Evolutionary conservation across 2,797 vertebrate genomes (phyloP).

Genomic region (Ataeniobius toweri): DNA sequence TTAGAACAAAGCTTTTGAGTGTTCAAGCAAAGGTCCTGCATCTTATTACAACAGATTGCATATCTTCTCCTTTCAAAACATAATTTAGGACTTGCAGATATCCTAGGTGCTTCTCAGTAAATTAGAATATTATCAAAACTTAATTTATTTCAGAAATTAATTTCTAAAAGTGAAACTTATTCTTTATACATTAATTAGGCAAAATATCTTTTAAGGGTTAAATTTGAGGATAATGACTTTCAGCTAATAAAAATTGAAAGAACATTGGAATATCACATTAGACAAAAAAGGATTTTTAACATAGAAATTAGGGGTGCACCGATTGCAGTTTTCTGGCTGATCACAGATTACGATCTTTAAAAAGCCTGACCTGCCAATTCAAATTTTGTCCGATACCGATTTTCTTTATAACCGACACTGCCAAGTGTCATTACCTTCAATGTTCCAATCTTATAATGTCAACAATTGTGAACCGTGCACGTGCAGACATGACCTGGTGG

Average conservation of each 20-base stretch:
- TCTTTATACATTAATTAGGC: neutral
- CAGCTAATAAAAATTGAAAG: neutral
- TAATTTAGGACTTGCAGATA: neutral
- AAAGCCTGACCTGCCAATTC: too few species aligned
- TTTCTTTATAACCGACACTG: too few species aligned
- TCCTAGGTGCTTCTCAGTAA: neutral
- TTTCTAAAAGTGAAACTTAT: neutral
- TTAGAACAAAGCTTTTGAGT: conserved; percentile 9
- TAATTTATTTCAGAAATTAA: neutral
- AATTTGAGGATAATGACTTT: neutral
- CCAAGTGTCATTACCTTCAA: too few species aligned
- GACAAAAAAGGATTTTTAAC: neutral
- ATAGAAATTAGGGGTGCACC: too few species aligned
- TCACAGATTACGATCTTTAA: too few species aligned
- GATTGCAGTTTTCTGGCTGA: too few species aligned
- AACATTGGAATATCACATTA: neutral
- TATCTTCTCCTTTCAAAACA: conserved; percentile 27
- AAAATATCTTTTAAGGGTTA: too few species aligned
- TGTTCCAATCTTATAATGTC: too few species aligned
- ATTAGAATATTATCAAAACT: neutral
- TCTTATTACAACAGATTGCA: conserved; percentile 49
- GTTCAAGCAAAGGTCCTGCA: conserved; percentile 27
- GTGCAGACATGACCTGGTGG: too few species aligned
- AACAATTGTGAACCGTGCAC: too few species aligned
- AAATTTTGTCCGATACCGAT: too few species aligned